A percentile compares a stretch with the other conserved stretches of the same genome.
Conservation (phyloP, 1,140 invertebrate species). For the Caenorhabditis briggsae region DNA sequence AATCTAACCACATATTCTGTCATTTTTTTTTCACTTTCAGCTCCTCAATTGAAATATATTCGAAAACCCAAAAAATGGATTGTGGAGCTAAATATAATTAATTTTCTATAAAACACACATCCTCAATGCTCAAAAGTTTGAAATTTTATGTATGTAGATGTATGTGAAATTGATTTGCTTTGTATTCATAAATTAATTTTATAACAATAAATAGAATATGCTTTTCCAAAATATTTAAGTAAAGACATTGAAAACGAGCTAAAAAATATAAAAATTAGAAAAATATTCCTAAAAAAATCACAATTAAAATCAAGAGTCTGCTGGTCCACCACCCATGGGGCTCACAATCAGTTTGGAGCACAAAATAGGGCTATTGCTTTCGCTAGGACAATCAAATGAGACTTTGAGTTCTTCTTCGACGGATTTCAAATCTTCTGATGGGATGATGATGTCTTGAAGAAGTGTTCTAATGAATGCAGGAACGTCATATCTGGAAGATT, state of each 20-base stretch:
- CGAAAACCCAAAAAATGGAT: background rate
- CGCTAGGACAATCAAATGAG: background rate
- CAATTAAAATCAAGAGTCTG: too few relatives aligned
- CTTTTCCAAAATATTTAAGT: background rate
- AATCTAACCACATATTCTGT: background rate
- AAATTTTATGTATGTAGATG: background rate
- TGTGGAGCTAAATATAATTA: background rate
- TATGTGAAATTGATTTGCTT: too few relatives aligned
- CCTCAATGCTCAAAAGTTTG: constrained; percentile 19
- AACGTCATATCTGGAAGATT: constrained; percentile 3
- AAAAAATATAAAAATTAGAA: too few relatives aligned
- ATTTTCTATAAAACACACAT: constrained; percentile 10
- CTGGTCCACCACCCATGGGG: constrained; percentile 6
- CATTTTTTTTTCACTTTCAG: constrained; percentile 1
- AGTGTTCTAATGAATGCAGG: background rate
- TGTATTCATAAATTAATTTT: too few relatives aligned
- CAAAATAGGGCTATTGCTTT: background rate
- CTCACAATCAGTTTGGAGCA: constrained; percentile 27
- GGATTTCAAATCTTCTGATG: background rate
- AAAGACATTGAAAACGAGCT: background rate
- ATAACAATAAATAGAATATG: too few relatives aligned
- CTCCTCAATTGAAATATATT: constrained; percentile 21
- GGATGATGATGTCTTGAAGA: background rate
- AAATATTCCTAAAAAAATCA: background rate
- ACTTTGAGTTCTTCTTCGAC: background rate